These are phyloP conservation scores for Heliconius himera DNA, from an alignment of 1,140 invertebrate genomes.

Conservation along the genomic window DNA sequence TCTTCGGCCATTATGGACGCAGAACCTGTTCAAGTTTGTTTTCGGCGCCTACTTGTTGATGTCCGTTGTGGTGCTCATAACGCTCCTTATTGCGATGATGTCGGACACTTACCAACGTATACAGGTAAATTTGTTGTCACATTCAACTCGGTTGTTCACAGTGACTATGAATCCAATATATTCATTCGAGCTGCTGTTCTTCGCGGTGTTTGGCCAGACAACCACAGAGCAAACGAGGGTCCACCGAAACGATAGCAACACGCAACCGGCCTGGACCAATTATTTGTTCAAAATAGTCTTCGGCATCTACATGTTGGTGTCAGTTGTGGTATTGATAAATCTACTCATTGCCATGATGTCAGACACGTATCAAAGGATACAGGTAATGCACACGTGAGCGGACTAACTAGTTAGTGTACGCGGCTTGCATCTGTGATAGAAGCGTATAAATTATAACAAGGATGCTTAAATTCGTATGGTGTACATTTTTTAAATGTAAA, in stretches of 20 bases:
- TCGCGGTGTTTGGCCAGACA: slow-evolving; percentile 98
- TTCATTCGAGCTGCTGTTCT: slow-evolving; percentile 98
- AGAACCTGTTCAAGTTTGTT: slow-evolving; percentile 91
- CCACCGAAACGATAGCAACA: slow-evolving; percentile 81
- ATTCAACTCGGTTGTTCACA: slow-evolving; percentile 84
- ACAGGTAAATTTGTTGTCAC: slow-evolving; percentile 85
- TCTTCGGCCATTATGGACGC: slow-evolving; percentile 87
- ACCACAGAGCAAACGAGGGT: slow-evolving; percentile 90
- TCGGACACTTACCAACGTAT: slow-evolving; percentile 99
- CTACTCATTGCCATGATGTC: slow-evolving; percentile 99
- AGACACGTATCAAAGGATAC: slow-evolving; percentile 99
- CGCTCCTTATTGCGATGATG: slow-evolving; percentile 99
- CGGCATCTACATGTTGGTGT: slow-evolving; percentile 98
- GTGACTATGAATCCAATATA: slow-evolving; percentile 93
- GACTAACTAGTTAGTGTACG: slow-evolving; percentile 9
- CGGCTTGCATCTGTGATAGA: neutral
- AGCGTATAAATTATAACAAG: neutral
- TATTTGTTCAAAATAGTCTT: slow-evolving; percentile 91
- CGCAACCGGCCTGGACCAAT: slow-evolving; percentile 88
- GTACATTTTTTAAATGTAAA: neutral
- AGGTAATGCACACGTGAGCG: slow-evolving; percentile 82
- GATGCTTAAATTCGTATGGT: neutral
- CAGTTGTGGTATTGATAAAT: slow-evolving; percentile 99
- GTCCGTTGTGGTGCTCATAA: slow-evolving; percentile 98
- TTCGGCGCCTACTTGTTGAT: slow-evolving; percentile 99